Evolutionary conservation across 2,797 vertebrate species (phyloP), one percentile per base, ranked within the genome.

Genomic region (Aselliscus stoliczkanus): DNA sequence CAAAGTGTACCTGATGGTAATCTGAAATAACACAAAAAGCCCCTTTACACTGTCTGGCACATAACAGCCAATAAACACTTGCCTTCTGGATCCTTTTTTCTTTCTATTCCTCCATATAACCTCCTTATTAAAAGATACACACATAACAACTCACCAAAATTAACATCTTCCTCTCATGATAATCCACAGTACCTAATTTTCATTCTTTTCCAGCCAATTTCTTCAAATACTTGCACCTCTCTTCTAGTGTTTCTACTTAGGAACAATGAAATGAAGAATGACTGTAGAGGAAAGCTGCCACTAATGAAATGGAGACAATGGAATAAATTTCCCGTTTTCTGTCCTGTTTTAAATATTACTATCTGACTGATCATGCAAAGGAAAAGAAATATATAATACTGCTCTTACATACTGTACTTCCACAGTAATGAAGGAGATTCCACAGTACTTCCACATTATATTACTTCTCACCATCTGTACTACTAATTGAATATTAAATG

Each of bases 51-150:
- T 60, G 18, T 77, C 27, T 86, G 75, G 52, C 73, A 94, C 20
- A 25, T 93, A 85, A 90, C 23, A 93, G 79, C 76, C 29, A 94
- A 73, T 75, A 90, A 95, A 96, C 83, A 96, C 7, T 87, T 95
- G n/a, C 77, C 44, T 62, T 82, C 25, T 72, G 20, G 29, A 76
- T 65, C 23, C 31, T 87, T 87, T 81, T 77, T 92, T 31, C 25
- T 80, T 64, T 39, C 69, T 85, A 58, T 29, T 82, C 86, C 39
- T 93, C 62, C 70, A 37, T 12, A 81, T n/a, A 93, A 73, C 50
- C 9, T 79, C 44, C 72, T 81, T 67, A 17, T 86, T 70, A 93
- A 86, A 91, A 96, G 39, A 88, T 15, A 86, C 52, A 83, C 89
- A 84, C 42, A 95, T 37, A 89, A 11, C 69, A 93, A 92, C 27